Base-by-base conservation (phyloP, 2,888 invertebrate genomes). In the Trilocha varians region DNA sequence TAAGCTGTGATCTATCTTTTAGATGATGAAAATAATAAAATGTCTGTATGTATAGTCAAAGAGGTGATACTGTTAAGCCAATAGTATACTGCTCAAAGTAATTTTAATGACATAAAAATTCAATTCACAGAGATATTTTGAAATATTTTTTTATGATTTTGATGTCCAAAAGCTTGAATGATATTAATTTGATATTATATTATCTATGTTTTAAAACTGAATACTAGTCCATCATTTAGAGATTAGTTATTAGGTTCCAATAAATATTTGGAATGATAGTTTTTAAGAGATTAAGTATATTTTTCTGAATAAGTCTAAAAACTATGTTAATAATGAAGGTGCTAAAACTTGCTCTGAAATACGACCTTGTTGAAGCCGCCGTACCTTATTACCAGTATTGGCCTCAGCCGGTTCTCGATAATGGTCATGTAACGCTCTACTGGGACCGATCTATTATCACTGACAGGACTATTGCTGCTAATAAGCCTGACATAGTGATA, bases 1-100 rank as follows among this genome's bases (percentile, higher is more conserved):
- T 71, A 63, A 74, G 65, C 83, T 84, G 83, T 84, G 83, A 84
- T 84, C 66, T 72, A 60, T 71, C 66, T 75, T 61, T 71, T 55
- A 65, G 62, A 62, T 59, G 59, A 65, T 65, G 59, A 70, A 60
- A 64, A 61, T 68, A 63, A 62, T 57, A 55, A 53, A 43, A 45
- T 15, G 32, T 16, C 15, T 41, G 36, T 34, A 32, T 32, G 35
- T 25, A 25, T 38, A 34, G 34, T 32, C 32, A 32, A n/a, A 38
- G 15, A 35, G 16, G 15, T 38, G 25, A 32, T n/a, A 16, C 32
- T 15, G 15, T 32, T 8, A 13, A 38, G 25, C 25, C 11, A n/a
- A n/a, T n/a, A n/a, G n/a, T n/a, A n/a, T n/a, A 25, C 11, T 11
- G 25, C 25, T 25, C 25, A 25, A 25, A 25, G 6, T 6, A 25